Percentiles rank a stretch among this genome's conserved stretches.
These are phyloP conservation scores for Apomyelois bistriatella DNA, from an alignment of 2,888 invertebrate species.

Conservation along the genomic window DNA sequence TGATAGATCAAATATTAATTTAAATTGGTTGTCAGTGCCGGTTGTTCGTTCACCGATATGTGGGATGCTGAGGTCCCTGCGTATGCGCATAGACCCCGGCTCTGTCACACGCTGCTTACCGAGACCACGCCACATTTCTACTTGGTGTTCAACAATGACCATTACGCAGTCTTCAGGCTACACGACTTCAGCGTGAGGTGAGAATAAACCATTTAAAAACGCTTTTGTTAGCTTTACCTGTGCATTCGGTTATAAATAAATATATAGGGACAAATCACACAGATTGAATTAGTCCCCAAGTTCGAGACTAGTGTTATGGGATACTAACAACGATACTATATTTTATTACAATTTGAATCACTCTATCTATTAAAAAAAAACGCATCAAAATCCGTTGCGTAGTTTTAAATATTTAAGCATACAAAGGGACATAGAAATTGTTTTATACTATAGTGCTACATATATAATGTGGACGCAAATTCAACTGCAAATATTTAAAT, in stretches of 20 bases:
- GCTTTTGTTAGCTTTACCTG: background rate
- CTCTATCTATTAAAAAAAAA: too few relatives aligned
- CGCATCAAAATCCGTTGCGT: too few relatives aligned
- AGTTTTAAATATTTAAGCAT: too few relatives aligned
- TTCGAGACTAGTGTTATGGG: too few relatives aligned
- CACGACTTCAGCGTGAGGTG: slow-evolving; percentile 63
- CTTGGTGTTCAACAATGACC: slow-evolving; percentile 49
- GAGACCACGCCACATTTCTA: slow-evolving; percentile 54
- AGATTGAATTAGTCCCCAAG: too few relatives aligned
- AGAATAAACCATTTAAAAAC: background rate
- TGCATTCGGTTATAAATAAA: background rate
- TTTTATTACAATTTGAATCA: too few relatives aligned
- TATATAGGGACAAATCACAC: background rate
- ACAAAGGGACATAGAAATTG: too few relatives aligned
- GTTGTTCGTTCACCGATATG: slow-evolving; percentile 54
- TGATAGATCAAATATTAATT: too few relatives aligned
- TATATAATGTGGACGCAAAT: too few relatives aligned
- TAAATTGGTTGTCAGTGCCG: slow-evolving; percentile 36
- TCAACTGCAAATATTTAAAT: too few relatives aligned
- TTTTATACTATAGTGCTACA: too few relatives aligned
- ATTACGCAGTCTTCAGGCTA: slow-evolving; percentile 56
- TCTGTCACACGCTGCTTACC: slow-evolving; percentile 49
- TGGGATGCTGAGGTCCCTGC: slow-evolving; percentile 53
- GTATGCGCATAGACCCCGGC: slow-evolving; percentile 23
- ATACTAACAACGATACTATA: too few relatives aligned